A percentile compares a stretch with the other conserved stretches of the same genome.
Conservation (phyloP, 2,888 invertebrate genomes). For the Meiosimyza platycephala region DNA sequence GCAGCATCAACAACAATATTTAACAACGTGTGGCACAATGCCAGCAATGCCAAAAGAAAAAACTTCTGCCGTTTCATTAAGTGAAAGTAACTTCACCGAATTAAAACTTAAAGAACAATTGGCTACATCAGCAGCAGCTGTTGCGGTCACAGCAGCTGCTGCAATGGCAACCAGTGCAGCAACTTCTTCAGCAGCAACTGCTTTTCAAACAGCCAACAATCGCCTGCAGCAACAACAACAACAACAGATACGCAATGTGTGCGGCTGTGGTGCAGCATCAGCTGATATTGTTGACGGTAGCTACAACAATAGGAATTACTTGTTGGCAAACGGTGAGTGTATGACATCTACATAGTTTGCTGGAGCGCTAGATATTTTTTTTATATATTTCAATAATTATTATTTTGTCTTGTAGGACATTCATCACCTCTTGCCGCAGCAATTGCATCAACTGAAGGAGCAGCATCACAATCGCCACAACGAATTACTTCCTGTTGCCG, state of each 20-base stretch:
- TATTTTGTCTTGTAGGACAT: constrained; percentile 50
- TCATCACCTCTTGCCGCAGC: constrained; percentile 61
- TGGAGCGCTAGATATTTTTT: constrained; percentile 6
- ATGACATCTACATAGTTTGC: not conserved
- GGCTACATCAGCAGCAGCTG: constrained; percentile 43
- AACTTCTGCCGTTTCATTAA: constrained; percentile 63
- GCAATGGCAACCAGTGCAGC: constrained; percentile 48
- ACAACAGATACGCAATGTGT: constrained; percentile 51
- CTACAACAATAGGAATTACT: constrained; percentile 51
- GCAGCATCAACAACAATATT: constrained; percentile 42
- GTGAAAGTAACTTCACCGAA: constrained; percentile 61
- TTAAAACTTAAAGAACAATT: constrained; percentile 58
- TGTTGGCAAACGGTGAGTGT: constrained; percentile 55
- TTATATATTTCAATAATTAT: constrained; percentile 1
- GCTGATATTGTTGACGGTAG: constrained; percentile 46
- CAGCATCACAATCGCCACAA: constrained; percentile 49
- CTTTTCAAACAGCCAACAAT: constrained; percentile 47
- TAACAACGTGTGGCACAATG: constrained; percentile 58
- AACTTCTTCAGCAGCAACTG: constrained; percentile 43
- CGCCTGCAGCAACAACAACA: constrained; percentile 37
- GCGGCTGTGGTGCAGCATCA: constrained; percentile 54
- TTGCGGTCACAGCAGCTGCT: constrained; percentile 38
- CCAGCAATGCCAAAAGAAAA: constrained; percentile 68
- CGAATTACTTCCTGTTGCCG: constrained; percentile 49
- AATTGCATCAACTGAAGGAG: constrained; percentile 49